A percentile compares a stretch with the other conserved stretches of the same genome.
These are phyloP conservation scores for Calephelis perditalis DNA, from an alignment of 2,888 invertebrate species.

Conservation along the genomic window DNA sequence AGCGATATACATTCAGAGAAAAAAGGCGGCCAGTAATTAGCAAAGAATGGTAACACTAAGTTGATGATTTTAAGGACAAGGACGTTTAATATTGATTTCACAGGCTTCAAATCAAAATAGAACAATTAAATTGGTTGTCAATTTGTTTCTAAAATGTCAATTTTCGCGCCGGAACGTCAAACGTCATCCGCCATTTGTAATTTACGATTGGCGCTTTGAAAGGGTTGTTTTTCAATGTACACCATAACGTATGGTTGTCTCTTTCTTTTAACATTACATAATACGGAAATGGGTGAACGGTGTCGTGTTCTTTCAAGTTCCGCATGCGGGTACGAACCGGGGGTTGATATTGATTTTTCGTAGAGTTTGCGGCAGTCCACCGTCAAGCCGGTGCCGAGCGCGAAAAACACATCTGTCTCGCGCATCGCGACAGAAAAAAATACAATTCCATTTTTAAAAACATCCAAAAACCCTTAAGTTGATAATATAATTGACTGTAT, in stretches of 20 bases:
- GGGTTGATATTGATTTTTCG: slow-evolving; percentile 74
- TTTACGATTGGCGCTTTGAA: slow-evolving; percentile 49
- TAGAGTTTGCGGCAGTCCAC: slow-evolving; percentile 72
- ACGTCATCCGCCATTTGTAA: slow-evolving; percentile 65
- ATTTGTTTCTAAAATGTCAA: slow-evolving; percentile 56
- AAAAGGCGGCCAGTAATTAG: too few species aligned
- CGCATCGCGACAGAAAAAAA: slow-evolving; percentile 59
- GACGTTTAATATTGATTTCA: slow-evolving; percentile 26
- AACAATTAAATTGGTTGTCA: slow-evolving; percentile 58
- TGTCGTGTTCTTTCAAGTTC: slow-evolving; percentile 59
- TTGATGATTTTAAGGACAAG: not conserved
- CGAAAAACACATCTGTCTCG: slow-evolving; percentile 65
- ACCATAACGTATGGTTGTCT: slow-evolving; percentile 47
- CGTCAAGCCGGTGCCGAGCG: slow-evolving; percentile 69
- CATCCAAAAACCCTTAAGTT: slow-evolving; percentile 29
- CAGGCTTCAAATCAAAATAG: slow-evolving; percentile 43
- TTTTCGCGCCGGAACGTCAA: slow-evolving; percentile 73
- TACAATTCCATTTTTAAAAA: slow-evolving; percentile 44
- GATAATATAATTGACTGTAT: slow-evolving; percentile 30
- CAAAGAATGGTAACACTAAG: too few species aligned
- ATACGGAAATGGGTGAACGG: slow-evolving; percentile 73
- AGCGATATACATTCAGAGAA: too few species aligned
- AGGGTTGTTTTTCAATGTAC: slow-evolving; percentile 50
- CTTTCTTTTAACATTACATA: slow-evolving; percentile 60
- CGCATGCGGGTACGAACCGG: slow-evolving; percentile 64